Evolutionary conservation across 2,888 invertebrate species (phyloP), one percentile per base, ranked within the genome.

Genomic region (Myathropa florea): DNA sequence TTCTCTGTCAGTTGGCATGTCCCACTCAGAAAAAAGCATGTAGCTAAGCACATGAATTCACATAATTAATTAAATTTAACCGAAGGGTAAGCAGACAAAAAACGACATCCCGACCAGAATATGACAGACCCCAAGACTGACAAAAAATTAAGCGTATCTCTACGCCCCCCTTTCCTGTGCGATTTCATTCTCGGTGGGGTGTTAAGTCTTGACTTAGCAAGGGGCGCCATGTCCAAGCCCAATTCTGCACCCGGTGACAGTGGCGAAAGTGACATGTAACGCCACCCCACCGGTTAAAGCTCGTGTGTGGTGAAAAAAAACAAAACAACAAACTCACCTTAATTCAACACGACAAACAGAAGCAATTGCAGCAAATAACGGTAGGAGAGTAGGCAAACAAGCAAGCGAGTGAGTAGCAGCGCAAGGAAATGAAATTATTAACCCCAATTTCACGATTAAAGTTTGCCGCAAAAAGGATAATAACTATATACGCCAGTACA

Each of bases 11-110:
- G 1, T 3, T 33, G 2, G 33, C 10, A 33, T 33, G 33, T 28
- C 28, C 3, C 28, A 10, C 7, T 33, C 9, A 33, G 9, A 10
- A 33, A 33, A 33, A 7, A 28, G 7, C 33, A 33, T 33, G 9
- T 33, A 9, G 36, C 33, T 39, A 76, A 65, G 9, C 80, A 75
- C 75, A 80, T 84, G 80, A 46, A 80, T 61, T 46, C 71, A 61
- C 46, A 76, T 63, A 84, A 84, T 84, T 84, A 76, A 84, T 84
- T 84, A 71, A 67, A 71, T 55, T 61, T 23, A 79, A 71, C 30
- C 39, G n/a, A 39, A 67, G 65, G 71, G 65, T 84, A 71, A 33
- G 75, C 39, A 64, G 33, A 55, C 61, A 71, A 39, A 33, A 33
- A 3, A n/a, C n/a, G n/a, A n/a, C n/a, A 7, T 33, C 10, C 9